Evolutionary conservation across 92 coral and sea anemone species (phyloP).

Genomic region (Epizoanthus rinbou): DNA sequence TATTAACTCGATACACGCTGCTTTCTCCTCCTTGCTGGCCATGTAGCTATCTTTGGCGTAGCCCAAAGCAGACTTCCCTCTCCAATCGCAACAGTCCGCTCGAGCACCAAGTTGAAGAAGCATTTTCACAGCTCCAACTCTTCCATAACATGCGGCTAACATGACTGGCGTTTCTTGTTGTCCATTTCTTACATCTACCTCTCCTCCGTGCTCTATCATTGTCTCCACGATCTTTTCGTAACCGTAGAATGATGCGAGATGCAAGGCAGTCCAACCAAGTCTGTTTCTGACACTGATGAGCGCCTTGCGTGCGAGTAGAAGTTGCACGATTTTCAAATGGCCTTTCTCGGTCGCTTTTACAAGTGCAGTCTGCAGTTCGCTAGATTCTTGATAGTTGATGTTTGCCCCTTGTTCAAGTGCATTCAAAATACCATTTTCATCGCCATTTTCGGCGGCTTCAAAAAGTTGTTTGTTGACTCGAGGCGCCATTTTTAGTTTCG

Average conservation of each 20-base stretch:
- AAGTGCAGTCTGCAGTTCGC: constrained; percentile 25
- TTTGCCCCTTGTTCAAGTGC: constrained; percentile 34
- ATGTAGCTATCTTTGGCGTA: background rate
- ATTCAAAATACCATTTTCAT: constrained; percentile 14
- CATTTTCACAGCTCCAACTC: constrained; percentile 16
- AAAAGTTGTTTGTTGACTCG: constrained; percentile 1
- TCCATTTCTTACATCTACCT: constrained; percentile 12
- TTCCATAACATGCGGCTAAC: constrained; percentile 17
- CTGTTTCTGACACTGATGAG: constrained; percentile 16
- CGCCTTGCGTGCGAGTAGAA: constrained; percentile 8
- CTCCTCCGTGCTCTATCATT: constrained; percentile 38
- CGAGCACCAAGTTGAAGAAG: constrained; percentile 22
- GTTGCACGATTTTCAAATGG: constrained; percentile 11
- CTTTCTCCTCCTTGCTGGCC: constrained; percentile 14
- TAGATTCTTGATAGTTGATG: constrained; percentile 15
- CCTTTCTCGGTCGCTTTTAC: constrained; percentile 21
- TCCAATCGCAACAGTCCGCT: constrained; percentile 25
- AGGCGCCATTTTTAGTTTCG: background rate
- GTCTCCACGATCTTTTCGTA: constrained; percentile 16
- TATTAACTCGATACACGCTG: constrained; percentile 9
- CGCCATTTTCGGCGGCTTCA: constrained; percentile 9
- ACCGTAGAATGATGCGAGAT: constrained; percentile 15
- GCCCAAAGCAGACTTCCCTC: constrained; percentile 21
- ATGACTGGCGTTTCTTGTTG: constrained; percentile 29
- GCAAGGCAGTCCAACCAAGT: constrained; percentile 22